Evolutionary conservation across 1,140 invertebrate species (phyloP).

Genomic region (Aculops lycopersici): DNA sequence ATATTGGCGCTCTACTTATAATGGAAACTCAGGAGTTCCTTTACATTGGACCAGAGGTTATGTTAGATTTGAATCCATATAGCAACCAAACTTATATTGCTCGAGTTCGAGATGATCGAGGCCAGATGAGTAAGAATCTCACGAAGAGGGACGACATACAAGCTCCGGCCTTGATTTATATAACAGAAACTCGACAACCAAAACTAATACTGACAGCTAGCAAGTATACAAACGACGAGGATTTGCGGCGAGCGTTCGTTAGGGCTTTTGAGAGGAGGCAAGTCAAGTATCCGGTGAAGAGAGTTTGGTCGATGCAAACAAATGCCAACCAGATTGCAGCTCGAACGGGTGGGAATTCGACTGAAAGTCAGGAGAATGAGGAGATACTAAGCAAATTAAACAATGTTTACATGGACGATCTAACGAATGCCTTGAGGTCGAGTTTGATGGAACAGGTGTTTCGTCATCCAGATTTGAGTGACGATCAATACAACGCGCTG

Average conservation of each 20-base stretch:
- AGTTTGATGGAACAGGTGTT: not conserved
- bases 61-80: not conserved
- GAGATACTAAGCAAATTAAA: too few species aligned
- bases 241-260: not conserved
- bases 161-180: not conserved
- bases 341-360: not conserved
- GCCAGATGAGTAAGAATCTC: not conserved
- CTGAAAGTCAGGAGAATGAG: not conserved
- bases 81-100: not conserved
- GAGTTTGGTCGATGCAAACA: not conserved
- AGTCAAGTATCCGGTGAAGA: not conserved
- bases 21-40: not conserved
- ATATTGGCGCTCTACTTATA: not conserved
- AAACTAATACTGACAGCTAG: not conserved
- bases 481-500: not conserved
- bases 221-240: not conserved
- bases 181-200: not conserved
- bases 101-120: not conserved
- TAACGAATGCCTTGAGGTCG: not conserved
- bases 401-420: too few species aligned
- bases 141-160: not conserved
- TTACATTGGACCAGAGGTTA: not conserved
- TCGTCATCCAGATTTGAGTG: not conserved
- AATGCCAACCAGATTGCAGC: not conserved
- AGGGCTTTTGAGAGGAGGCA: not conserved